These are phyloP conservation scores for Hoplodrina ambigua DNA, from an alignment of 2,888 invertebrate species.

Conservation along the genomic window DNA sequence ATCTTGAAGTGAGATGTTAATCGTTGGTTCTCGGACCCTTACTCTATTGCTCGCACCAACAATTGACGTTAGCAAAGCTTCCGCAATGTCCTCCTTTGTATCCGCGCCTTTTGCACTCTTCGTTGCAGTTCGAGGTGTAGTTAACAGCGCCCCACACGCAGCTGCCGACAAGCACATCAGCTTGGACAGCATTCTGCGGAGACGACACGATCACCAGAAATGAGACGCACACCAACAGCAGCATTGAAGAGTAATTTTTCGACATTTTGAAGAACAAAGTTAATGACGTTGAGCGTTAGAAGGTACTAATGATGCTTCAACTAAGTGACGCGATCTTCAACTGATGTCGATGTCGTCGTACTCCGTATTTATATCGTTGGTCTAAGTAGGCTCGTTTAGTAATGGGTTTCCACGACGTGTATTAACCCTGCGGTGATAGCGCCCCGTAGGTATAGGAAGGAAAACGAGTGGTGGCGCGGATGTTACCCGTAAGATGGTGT, in stretches of 20 bases:
- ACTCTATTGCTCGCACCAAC: slow-evolving; percentile 40
- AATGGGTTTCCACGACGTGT: neutral
- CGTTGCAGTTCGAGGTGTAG: slow-evolving; percentile 67
- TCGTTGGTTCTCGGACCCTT: neutral
- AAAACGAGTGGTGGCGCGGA: neutral
- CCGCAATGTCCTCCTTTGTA: slow-evolving; percentile 66
- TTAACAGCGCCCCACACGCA: slow-evolving; percentile 69
- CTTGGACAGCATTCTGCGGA: slow-evolving; percentile 58
- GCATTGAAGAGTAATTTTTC: slow-evolving; percentile 35
- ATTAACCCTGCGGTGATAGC: neutral
- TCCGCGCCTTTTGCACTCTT: slow-evolving; percentile 63
- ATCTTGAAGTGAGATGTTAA: neutral
- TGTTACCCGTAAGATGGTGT: neutral
- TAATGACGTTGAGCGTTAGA: neutral
- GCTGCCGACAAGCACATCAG: slow-evolving; percentile 65
- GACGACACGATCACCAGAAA: slow-evolving; percentile 65
- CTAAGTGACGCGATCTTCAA: slow-evolving; percentile 4
- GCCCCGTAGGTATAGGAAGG: neutral
- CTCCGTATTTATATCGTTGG: slow-evolving; percentile 29
- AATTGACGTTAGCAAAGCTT: slow-evolving; percentile 59
- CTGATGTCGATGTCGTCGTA: slow-evolving; percentile 10
- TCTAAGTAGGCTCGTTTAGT: neutral
- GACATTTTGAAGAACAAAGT: slow-evolving; percentile 29
- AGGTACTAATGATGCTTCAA: slow-evolving; percentile 27
- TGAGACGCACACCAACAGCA: slow-evolving; percentile 57